Evolutionary conservation across 2,888 invertebrate genomes (phyloP), one percentile per base, ranked within the genome.

Genomic region (Timandra comae): DNA sequence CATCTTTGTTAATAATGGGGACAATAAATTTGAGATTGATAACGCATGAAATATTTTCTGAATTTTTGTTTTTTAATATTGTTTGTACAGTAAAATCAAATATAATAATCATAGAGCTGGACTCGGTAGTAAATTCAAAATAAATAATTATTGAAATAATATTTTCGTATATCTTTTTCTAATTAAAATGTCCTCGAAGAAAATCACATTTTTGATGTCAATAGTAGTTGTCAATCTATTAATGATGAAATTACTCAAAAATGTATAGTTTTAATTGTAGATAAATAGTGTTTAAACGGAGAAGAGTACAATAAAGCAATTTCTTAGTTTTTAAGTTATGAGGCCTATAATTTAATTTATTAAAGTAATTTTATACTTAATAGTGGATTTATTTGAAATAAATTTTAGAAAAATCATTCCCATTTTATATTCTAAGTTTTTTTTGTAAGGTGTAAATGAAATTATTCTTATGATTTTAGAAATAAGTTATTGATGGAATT

Each of bases 221-320:
- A 12, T 12, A 22, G 11, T 29, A 12, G 22, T 12, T 6, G 16
- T 16, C 16, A 16, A 16, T 16, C 1, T 16, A 16, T 5, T 16
- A 20, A 10, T 39, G 38, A 31, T 12, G 30, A 49, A 38, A 46
- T 38, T 16, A 16, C 3, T 16, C n/a, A n/a, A 16, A 32, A 63
- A 6, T 1, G 6, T 61, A 58, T 46, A 29, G 9, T 38, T 43
- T 29, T 65, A 63, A 52, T 52, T 52, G n/a, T 69, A 72, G 65
- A 49, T 46, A 47, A 39, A 60, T 63, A 56, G 16, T 16, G 16
- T 16, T 16, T 16, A 6, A n/a, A 16, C 6, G 6, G 16, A 16
- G 16, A 16, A 52, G 69, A 80, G 79, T 82, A 81, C 80, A 81
- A 81, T 76, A 74, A 72, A 62, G 60, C 63, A 68, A 71, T 71